Evolutionary conservation across 35 echinoderm and acorn worm species (phyloP), one percentile per base, ranked within the genome.

Genomic region (Antedon bifida): DNA sequence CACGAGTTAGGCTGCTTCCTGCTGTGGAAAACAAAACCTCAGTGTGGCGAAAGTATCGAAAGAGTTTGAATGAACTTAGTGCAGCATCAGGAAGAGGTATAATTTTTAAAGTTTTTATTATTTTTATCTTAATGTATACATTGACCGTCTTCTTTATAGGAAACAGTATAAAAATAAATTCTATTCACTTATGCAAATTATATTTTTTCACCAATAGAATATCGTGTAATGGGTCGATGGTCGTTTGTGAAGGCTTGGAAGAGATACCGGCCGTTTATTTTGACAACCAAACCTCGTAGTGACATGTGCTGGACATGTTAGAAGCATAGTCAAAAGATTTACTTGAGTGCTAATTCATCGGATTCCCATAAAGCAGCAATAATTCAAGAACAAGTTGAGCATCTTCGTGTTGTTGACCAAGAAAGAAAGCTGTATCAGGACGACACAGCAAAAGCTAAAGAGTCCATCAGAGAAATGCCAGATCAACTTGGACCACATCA

Each of bases 291-390:
- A 74, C 85, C 85, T 26, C 81, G 81, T 35, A 87, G 16, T 31
- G 89, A 91, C 77, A 38, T 91, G 30, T 91, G 89, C 35, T 91
- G 89, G 89, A 36, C 35, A 30, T 91, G 89, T 64, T 84, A 91
- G 31, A 30, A 78, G 34, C 86, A 91, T 51, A 83, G 78, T 28
- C 34, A 39, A 23, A 31, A 26, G 12, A 36, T 91, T 3, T 91
- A 87, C 75, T 31, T 32, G 0, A 42, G 33, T 78, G 80, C 55
- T 46, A 91, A 91, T 36, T 16, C 30, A 28, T 28, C 56, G 10
- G 81, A 77, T 0, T 44, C 0, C 3, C 16, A 76, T 14, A 91
- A 91, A 32, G 34, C 23, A 29, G 35, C 26, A 23, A 34, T 35
- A 30, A 28, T 91, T 0, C 13, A 79, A 1, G 30, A 51, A 14